A percentile compares a stretch with the other conserved stretches of the same genome.
These are phyloP conservation scores for Montipora capitata DNA, from an alignment of 92 coral and sea anemone species.

Conservation along the genomic window DNA sequence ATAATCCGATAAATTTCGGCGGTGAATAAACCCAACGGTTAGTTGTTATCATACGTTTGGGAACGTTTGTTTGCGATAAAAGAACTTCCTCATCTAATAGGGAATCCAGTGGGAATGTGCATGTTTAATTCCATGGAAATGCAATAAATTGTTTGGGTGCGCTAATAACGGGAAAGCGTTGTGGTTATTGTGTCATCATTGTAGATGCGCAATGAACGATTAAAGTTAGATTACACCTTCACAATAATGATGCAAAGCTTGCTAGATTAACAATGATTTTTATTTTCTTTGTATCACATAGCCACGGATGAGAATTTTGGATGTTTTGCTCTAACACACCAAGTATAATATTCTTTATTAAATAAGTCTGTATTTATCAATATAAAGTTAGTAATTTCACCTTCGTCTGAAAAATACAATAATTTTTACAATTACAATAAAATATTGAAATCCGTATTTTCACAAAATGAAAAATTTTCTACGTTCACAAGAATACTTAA, in stretches of 20 bases:
- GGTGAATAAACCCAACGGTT: not conserved
- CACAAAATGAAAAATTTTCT: too few relatives aligned
- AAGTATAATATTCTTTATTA: too few relatives aligned
- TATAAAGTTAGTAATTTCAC: too few relatives aligned
- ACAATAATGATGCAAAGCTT: not conserved
- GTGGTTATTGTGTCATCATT: not conserved
- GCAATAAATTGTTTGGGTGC: not conserved
- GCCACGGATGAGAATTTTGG: not conserved
- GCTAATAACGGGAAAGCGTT: not conserved
- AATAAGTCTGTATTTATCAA: not conserved
- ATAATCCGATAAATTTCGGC: too few relatives aligned
- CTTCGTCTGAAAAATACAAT: too few relatives aligned
- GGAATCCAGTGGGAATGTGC: not conserved
- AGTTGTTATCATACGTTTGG: not conserved
- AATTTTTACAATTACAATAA: too few relatives aligned
- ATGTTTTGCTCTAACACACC: not conserved
- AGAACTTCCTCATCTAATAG: not conserved
- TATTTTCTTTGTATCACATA: not conserved
- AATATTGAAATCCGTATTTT: too few relatives aligned
- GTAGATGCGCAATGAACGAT: not conserved
- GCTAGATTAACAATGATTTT: not conserved
- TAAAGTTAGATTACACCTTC: not conserved
- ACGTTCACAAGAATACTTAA: too few relatives aligned
- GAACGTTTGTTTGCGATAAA: not conserved
- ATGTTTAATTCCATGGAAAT: not conserved